Percentiles rank a stretch among this genome's conserved stretches.
Evolutionary conservation across 2,888 invertebrate species (phyloP).

Genomic region (Trichacis sp.): DNA sequence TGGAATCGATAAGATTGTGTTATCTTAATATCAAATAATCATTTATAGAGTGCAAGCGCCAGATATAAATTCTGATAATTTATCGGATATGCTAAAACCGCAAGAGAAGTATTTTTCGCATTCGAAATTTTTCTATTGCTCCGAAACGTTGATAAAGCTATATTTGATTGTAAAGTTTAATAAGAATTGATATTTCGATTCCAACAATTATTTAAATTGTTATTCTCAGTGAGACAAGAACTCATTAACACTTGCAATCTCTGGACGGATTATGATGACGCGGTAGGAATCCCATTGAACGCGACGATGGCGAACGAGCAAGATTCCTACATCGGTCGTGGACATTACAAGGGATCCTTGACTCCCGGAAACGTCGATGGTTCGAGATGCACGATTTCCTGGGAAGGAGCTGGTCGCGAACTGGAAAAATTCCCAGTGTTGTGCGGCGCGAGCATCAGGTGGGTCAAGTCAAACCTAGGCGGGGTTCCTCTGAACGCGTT

Average conservation of each 20-base stretch:
- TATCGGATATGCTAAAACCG: too few species aligned
- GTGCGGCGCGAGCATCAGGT: constrained; percentile 53
- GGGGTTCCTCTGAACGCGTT: constrained; percentile 60
- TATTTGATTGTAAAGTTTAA: too few species aligned
- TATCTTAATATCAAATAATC: too few species aligned
- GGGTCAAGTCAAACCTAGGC: constrained; percentile 57
- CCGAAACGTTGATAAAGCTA: too few species aligned
- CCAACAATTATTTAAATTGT: too few species aligned
- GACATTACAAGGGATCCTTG: constrained; percentile 47
- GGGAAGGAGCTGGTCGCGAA: constrained; percentile 50
- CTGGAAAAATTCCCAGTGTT: constrained; percentile 54
- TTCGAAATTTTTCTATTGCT: too few species aligned
- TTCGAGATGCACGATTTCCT: constrained; percentile 45
- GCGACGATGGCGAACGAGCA: constrained; percentile 51
- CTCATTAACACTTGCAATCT: constrained; percentile 48
- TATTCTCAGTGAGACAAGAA: constrained; percentile 49
- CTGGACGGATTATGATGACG: constrained; percentile 53
- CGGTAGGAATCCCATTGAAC: constrained; percentile 47
- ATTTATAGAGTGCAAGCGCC: too few species aligned
- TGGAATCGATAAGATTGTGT: too few species aligned
- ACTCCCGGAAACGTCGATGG: constrained; percentile 50
- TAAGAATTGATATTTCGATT: too few species aligned
- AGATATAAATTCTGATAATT: too few species aligned
- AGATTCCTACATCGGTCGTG: constrained; percentile 52
- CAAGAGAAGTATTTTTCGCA: too few species aligned